phyloP scores from a whole-genome alignment of 1,140 invertebrate species.

The Ostrea edulis region DNA sequence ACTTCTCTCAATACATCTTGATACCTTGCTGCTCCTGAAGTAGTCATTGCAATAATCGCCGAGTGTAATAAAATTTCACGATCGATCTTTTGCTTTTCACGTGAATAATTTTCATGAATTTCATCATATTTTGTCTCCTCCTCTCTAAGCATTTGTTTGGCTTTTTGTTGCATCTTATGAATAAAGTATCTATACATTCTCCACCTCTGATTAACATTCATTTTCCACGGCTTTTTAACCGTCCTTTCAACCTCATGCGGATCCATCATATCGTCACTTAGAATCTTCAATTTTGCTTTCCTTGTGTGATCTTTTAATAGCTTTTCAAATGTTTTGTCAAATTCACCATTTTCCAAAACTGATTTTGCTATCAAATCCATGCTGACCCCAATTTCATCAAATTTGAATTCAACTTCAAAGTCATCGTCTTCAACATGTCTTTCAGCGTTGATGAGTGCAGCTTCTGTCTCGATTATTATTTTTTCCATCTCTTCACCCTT shows the following conservation, averaged over 20 bases:
- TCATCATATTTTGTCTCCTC: constrained; percentile 52
- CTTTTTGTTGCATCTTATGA: constrained; percentile 49
- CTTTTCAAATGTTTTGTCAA: constrained; percentile 45
- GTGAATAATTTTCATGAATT: constrained; percentile 54
- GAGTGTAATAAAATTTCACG: constrained; percentile 69
- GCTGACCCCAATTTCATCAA: constrained; percentile 20
- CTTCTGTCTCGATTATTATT: constrained; percentile 44
- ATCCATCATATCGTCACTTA: neutral
- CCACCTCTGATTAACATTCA: constrained; percentile 71
- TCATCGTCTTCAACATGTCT: constrained; percentile 53
- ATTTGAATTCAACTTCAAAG: constrained; percentile 30
- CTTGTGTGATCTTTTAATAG: constrained; percentile 1
- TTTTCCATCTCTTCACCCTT: neutral
- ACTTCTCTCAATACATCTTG: constrained; percentile 66
- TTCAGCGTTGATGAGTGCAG: constrained; percentile 44
- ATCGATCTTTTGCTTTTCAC: constrained; percentile 65
- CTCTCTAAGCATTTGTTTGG: constrained; percentile 50
- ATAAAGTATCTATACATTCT: constrained; percentile 75
- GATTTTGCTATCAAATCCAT: neutral
- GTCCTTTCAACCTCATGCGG: neutral
- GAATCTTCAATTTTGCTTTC: neutral
- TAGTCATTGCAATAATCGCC: constrained; percentile 77
- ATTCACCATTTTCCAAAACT: constrained; percentile 26
- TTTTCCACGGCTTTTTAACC: constrained; percentile 38
- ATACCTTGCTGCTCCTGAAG: constrained; percentile 74